Evolutionary conservation across 1,140 invertebrate genomes (phyloP).

Genomic region (Pinna nobilis): DNA sequence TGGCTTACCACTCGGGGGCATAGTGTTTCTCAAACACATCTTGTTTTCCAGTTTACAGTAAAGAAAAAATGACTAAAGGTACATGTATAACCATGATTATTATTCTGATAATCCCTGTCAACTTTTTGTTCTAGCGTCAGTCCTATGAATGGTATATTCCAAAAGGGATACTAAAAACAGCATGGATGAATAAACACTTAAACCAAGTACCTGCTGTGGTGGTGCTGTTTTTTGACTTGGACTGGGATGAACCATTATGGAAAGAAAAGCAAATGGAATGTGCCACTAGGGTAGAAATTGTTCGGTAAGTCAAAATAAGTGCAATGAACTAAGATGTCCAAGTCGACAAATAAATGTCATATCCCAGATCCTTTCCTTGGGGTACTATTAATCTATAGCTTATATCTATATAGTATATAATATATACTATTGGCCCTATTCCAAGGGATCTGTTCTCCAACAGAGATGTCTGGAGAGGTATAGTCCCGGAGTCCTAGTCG

Average conservation of each 20-base stretch:
- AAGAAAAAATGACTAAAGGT: background rate
- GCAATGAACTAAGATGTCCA: no score
- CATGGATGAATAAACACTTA: slow-evolving; percentile 97
- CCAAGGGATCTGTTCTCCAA: no score
- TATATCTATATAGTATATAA: no score
- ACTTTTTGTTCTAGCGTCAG: slow-evolving; percentile 79
- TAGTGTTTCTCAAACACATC: no score
- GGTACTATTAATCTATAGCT: no score
- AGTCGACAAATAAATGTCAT: no score
- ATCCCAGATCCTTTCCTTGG: no score
- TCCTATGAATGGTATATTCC: slow-evolving; percentile 97
- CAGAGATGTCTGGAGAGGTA: no score
- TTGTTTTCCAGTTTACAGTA: no score
- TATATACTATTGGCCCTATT: no score
- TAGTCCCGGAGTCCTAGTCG: no score
- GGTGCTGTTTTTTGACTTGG: slow-evolving; percentile 96
- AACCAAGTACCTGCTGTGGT: slow-evolving; percentile 92
- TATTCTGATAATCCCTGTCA: slow-evolving; percentile 48
- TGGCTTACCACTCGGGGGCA: no score
- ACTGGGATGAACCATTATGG: slow-evolving; percentile 97
- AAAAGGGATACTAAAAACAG: slow-evolving; percentile 95
- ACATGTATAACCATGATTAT: background rate
- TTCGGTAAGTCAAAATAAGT: slow-evolving; percentile 82
- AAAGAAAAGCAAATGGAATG: slow-evolving; percentile 96
- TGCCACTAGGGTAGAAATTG: slow-evolving; percentile 89